A percentile compares a stretch with the other conserved stretches of the same genome.
Conservation (phyloP, 2,797 vertebrate species). For the Cossypha caffra region DNA sequence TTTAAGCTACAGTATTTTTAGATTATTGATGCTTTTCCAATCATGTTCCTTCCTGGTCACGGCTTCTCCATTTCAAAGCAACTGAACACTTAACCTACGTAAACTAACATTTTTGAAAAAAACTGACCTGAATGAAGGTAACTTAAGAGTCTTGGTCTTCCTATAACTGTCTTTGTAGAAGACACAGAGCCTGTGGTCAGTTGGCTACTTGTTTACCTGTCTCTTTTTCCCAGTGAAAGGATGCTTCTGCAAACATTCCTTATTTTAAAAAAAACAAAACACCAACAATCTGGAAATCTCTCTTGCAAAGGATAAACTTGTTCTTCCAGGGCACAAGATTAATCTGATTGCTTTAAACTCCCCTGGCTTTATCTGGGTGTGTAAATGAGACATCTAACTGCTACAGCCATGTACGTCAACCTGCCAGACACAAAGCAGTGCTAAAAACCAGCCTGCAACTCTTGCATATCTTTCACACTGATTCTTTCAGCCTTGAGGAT, state of each 20-base stretch:
- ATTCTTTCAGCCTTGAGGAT: conserved; percentile 23
- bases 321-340: background rate
- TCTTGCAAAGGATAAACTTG: background rate
- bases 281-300: background rate
- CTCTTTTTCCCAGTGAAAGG: background rate
- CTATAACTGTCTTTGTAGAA: background rate
- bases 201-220: background rate
- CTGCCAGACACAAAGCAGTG: background rate
- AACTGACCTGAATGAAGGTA: background rate
- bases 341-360: conserved; percentile 8
- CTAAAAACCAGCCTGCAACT: background rate
- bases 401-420: background rate
- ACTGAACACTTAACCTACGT: background rate
- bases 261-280: background rate
- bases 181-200: background rate
- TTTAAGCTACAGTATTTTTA: background rate
- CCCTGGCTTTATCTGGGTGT: conserved; percentile 18
- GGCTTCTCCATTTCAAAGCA: background rate
- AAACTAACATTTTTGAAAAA: background rate
- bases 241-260: background rate
- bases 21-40: background rate
- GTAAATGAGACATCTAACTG: conserved; percentile 3
- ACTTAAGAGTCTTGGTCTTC: background rate
- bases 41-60: background rate
- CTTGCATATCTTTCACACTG: background rate